A percentile compares a stretch with the other conserved stretches of the same genome.
Evolutionary conservation across 2,797 vertebrate genomes (phyloP).

Genomic region (Amazona ochrocephala): DNA sequence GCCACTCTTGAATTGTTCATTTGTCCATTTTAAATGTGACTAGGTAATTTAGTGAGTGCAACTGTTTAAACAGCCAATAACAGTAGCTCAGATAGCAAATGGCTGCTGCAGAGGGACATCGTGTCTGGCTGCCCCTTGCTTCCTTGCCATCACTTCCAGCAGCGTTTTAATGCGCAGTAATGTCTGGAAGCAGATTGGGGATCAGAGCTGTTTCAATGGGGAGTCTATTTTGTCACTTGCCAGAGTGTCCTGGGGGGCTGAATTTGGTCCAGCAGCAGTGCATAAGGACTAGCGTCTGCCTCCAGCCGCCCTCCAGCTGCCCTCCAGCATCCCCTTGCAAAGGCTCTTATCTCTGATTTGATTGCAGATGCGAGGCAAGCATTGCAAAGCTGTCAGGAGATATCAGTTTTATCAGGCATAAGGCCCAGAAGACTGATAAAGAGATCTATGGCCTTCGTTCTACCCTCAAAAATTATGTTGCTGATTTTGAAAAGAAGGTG

Average conservation of each 20-base stretch:
- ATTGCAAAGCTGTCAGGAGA: constrained; percentile 81
- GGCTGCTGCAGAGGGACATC: too few species aligned
- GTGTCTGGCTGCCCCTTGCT: not conserved
- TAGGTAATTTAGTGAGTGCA: not conserved
- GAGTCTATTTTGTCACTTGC: not conserved
- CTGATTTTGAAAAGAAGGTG: constrained; percentile 83
- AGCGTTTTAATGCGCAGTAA: not conserved
- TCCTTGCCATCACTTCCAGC: not conserved
- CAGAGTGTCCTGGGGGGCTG: rapidly evolving
- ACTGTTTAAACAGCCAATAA: not conserved
- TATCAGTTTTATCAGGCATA: constrained; percentile 65
- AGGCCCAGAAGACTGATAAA: constrained; percentile 76
- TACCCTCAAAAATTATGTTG: constrained; percentile 70
- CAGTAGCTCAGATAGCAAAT: not conserved
- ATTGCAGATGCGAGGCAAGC: constrained; percentile 84
- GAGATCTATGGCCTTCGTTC: constrained; percentile 75
- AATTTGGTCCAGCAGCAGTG: rapidly evolving
- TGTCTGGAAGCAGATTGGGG: not conserved
- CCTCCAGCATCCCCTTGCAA: not conserved
- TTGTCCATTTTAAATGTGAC: not conserved
- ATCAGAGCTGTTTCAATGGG: not conserved
- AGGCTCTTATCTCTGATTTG: not conserved
- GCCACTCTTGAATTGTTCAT: too few species aligned
- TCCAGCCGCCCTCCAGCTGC: not conserved
- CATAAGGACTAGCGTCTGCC: not conserved